Conservation (phyloP, 2,797 vertebrate species). For the Peromyscus attwateri region DNA sequence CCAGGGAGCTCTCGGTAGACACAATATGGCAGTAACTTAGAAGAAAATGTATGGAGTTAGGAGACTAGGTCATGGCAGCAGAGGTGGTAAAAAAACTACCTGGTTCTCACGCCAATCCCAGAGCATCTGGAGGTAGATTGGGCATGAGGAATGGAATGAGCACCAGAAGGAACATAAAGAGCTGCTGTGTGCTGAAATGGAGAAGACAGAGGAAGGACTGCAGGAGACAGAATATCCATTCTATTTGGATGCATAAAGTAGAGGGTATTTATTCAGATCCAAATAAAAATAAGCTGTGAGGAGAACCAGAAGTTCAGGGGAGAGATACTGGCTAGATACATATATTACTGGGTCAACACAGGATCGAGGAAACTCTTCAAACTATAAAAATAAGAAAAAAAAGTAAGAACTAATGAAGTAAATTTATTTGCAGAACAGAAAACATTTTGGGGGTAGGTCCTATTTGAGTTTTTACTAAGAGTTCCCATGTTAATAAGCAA, state of each 20-base stretch:
- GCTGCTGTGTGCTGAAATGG: neutral
- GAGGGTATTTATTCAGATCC: neutral
- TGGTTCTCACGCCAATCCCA: neutral
- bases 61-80: neutral
- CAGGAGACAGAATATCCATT: neutral
- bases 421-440: slow-evolving; percentile 51
- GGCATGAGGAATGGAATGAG: neutral
- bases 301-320: slow-evolving; percentile 1
- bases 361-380: neutral
- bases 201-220: neutral
- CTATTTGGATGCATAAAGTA: neutral
- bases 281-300: slow-evolving; percentile 19
- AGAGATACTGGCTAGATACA: neutral
- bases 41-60: neutral
- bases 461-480: neutral
- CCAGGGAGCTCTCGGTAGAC: neutral
- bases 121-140: neutral
- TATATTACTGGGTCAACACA: neutral
- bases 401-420: neutral
- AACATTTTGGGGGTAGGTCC: neutral
- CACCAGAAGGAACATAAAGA: neutral
- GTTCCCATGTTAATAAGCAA: slow-evolving; percentile 15
- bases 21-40: neutral
- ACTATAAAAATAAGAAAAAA: neutral
- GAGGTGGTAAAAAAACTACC: neutral